Evolutionary conservation across 2,888 invertebrate species (phyloP).

Genomic region (Desoria tigrina): DNA sequence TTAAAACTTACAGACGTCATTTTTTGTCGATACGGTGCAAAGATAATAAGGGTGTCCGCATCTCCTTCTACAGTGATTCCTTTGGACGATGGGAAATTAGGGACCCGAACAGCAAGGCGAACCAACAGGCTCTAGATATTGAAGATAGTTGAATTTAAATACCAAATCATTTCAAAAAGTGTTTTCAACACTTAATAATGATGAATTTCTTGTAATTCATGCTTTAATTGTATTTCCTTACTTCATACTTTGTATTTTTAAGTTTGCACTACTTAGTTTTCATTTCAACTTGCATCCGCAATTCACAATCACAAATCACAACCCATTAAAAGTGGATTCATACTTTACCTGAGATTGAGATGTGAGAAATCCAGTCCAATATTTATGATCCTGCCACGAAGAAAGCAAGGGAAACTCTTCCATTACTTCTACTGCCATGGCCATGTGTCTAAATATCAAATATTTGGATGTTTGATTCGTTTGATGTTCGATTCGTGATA

Average conservation of each 20-base stretch:
- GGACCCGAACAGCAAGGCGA: slow-evolving; percentile 31
- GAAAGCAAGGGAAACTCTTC: slow-evolving; percentile 37
- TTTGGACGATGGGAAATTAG: slow-evolving; percentile 35
- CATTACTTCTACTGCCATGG: slow-evolving; percentile 31
- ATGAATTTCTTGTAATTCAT: slow-evolving; percentile 13
- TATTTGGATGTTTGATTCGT: too few relatives aligned
- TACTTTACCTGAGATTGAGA: slow-evolving; percentile 23
- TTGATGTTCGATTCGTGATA: too few relatives aligned
- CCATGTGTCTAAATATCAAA: too few relatives aligned
- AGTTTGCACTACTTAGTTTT: too few relatives aligned
- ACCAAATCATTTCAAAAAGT: not conserved
- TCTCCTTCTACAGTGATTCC: slow-evolving; percentile 24
- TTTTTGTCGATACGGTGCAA: slow-evolving; percentile 8
- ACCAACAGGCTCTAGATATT: slow-evolving; percentile 16
- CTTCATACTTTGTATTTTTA: too few relatives aligned
- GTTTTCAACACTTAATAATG: too few relatives aligned
- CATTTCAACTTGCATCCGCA: too few relatives aligned
- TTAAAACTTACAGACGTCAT: slow-evolving; percentile 24
- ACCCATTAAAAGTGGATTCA: too few relatives aligned
- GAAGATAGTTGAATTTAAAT: not conserved
- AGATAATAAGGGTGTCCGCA: slow-evolving; percentile 12
- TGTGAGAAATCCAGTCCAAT: slow-evolving; percentile 43
- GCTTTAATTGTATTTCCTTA: too few relatives aligned
- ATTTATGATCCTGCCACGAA: slow-evolving; percentile 26
- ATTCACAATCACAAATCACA: too few relatives aligned